Evolutionary conservation across 2,797 vertebrate species (phyloP).

Genomic region (Lycodopsis pacificus): DNA sequence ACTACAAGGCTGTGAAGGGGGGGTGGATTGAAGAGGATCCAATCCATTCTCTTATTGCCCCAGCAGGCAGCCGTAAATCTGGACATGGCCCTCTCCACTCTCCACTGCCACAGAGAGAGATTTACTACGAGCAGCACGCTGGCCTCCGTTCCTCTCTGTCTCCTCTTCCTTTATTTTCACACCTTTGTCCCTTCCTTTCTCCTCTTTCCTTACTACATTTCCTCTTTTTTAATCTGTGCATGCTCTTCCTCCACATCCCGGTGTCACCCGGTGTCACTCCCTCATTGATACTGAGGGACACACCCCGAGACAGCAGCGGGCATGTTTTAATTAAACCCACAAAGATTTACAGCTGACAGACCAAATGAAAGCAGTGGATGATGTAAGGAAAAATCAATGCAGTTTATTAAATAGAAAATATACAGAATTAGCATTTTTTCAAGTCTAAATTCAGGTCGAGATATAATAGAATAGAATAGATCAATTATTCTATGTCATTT

Average conservation of each 20-base stretch:
- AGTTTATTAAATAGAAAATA: conserved; percentile 23
- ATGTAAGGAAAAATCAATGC: conserved; percentile 25
- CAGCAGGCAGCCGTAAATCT: conserved; percentile 66
- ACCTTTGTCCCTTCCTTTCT: conserved; percentile 30
- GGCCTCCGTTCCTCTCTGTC: conserved; percentile 3
- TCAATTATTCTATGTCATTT: background rate
- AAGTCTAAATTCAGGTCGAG: background rate
- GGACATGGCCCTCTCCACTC: conserved; percentile 29
- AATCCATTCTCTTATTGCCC: conserved; percentile 67
- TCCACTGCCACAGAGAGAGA: conserved; percentile 40
- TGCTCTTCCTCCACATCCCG: conserved; percentile 6
- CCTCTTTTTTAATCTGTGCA: conserved; percentile 18
- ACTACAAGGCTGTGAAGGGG: conserved; percentile 18
- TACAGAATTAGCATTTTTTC: background rate
- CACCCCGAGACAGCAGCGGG: conserved; percentile 28
- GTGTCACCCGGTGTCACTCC: conserved; percentile 51
- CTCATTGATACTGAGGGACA: conserved; percentile 39
- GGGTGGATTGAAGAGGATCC: conserved; percentile 45
- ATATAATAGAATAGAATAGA: background rate
- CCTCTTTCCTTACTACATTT: conserved; percentile 22
- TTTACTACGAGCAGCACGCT: conserved; percentile 52
- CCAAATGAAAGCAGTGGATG: conserved; percentile 24
- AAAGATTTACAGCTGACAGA: conserved; percentile 42
- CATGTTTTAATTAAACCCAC: conserved; percentile 61
- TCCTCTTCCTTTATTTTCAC: conserved; percentile 39